phyloP scores from a whole-genome alignment of 2,797 vertebrate species.

The Trachops cirrhosus region DNA sequence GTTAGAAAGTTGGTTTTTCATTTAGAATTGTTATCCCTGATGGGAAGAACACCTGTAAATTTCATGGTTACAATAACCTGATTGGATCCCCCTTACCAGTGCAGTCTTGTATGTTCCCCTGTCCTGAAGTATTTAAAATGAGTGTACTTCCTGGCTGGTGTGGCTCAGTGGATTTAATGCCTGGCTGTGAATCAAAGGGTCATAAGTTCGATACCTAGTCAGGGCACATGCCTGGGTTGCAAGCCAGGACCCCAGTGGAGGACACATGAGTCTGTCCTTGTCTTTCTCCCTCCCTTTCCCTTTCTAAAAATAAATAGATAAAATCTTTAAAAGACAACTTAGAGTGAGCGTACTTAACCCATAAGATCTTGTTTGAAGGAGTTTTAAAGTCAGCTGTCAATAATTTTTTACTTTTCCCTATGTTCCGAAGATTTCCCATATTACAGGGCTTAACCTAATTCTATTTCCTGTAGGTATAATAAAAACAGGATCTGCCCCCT shows the following conservation, averaged over 20 bases:
- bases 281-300: no score
- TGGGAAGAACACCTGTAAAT: not conserved
- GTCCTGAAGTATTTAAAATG: not conserved
- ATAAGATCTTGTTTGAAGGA: not conserved
- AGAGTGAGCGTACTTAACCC: not conserved
- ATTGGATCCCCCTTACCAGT: not conserved
- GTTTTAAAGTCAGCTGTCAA: not conserved
- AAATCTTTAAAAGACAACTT: no score
- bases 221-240: no score
- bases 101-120: not conserved
- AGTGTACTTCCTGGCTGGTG: no score
- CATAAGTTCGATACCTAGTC: no score
- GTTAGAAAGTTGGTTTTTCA: not conserved
- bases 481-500: not conserved
- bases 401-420: not conserved
- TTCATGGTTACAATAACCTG: not conserved
- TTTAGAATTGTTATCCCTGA: not conserved
- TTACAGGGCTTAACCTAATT: not conserved
- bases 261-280: no score
- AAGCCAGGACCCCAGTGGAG: no score
- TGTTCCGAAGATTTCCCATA: conserved; percentile 26
- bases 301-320: no score
- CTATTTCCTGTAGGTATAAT: conserved; percentile 40
- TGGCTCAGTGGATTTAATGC: no score
- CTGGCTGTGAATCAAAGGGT: no score